Percentiles rank a stretch among this genome's conserved stretches.
Conservation (phyloP, 1,140 invertebrate species). For the Leptestheria dahalacensis region DNA sequence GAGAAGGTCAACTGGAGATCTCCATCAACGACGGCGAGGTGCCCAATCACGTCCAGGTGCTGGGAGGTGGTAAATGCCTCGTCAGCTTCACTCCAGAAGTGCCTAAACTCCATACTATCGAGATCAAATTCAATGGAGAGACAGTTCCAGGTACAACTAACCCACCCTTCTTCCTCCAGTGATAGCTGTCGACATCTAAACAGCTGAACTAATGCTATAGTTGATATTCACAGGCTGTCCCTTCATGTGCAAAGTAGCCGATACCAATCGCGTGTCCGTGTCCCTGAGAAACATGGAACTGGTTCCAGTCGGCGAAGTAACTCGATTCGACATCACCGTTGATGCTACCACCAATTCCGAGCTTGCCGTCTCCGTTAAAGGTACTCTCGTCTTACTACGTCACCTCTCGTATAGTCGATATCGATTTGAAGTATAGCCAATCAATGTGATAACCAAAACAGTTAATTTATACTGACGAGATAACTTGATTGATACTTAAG, state of each 20-base stretch:
- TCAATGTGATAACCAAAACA: no score
- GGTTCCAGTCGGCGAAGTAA: slow-evolving; percentile 70
- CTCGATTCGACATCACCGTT: slow-evolving; percentile 75
- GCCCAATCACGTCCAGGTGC: slow-evolving; percentile 90
- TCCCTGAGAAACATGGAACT: slow-evolving; percentile 66
- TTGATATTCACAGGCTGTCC: slow-evolving; percentile 47
- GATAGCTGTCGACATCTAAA: no score
- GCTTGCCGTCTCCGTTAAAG: slow-evolving; percentile 70
- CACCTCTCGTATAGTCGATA: no score
- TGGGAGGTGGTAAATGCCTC: slow-evolving; percentile 81
- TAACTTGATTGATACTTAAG: slow-evolving; percentile 21
- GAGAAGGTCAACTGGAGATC: slow-evolving; percentile 93
- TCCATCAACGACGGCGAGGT: slow-evolving; percentile 96
- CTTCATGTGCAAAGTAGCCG: slow-evolving; percentile 66
- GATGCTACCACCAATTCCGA: slow-evolving; percentile 68
- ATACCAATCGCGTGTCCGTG: slow-evolving; percentile 60
- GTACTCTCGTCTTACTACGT: slow-evolving; percentile 28
- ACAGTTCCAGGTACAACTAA: slow-evolving; percentile 55
- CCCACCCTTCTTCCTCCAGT: background rate
- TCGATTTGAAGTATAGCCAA: no score
- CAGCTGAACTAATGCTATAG: no score
- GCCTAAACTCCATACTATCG: slow-evolving; percentile 79
- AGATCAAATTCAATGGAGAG: slow-evolving; percentile 96
- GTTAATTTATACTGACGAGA: background rate
- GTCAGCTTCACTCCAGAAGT: slow-evolving; percentile 91